Conservation (phyloP, 2,113 vertebrate genomes). For the Lepus europaeus region DNA sequence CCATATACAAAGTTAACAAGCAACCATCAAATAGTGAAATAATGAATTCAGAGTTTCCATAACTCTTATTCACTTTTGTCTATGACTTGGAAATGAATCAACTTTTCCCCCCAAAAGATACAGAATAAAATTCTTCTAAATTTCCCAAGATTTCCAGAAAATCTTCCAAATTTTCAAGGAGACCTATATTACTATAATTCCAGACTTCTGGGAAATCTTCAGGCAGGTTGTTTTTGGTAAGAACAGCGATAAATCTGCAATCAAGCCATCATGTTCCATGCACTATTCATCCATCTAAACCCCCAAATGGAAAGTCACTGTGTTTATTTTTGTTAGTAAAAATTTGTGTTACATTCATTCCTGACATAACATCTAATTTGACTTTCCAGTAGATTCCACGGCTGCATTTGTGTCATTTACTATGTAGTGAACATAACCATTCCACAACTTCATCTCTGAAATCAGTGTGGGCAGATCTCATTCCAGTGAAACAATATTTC, state of each 20-base stretch:
- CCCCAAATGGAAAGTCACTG: neutral
- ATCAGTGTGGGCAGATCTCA: constrained; percentile 72
- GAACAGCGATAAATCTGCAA: neutral
- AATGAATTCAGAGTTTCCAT: constrained; percentile 22
- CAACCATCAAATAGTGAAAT: constrained; percentile 30
- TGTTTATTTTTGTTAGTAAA: constrained; percentile 29
- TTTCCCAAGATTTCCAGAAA: neutral
- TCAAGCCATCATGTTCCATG: neutral
- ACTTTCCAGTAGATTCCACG: constrained; percentile 51
- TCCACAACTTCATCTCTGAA: constrained; percentile 65
- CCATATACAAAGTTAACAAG: neutral
- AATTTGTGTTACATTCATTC: constrained; percentile 28
- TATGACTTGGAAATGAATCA: neutral
- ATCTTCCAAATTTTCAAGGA: constrained; percentile 36
- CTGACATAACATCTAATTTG: neutral
- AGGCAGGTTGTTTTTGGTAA: neutral
- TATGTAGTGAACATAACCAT: constrained; percentile 64
- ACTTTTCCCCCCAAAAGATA: constrained; percentile 8
- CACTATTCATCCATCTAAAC: neutral
- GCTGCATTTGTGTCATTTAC: fast-evolving
- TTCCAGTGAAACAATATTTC: constrained; percentile 80
- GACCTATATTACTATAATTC: constrained; percentile 13
- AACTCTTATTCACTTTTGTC: no score
- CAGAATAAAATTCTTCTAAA: neutral
- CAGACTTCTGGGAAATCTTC: neutral